Evolutionary conservation across 2,797 vertebrate species (phyloP).

Genomic region (Pteronotus mesoamericanus): DNA sequence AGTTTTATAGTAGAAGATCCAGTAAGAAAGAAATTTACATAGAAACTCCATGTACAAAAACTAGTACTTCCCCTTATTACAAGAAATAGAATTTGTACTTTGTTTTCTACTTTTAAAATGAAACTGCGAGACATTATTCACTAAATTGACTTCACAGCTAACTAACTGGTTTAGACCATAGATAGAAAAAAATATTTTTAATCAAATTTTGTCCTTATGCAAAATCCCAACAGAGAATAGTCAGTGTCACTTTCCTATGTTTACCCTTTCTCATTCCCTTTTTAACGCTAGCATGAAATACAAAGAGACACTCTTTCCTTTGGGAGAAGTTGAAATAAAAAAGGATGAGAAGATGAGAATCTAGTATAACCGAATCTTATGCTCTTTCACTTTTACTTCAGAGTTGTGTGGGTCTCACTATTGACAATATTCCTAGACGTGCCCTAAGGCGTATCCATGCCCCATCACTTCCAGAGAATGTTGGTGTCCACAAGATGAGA

Average conservation of each 20-base stretch:
- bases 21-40: not conserved
- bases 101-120: not conserved
- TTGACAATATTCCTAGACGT: too few species aligned
- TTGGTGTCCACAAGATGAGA: not conserved
- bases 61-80: accelerated
- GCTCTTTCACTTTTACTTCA: not conserved
- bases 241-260: not conserved
- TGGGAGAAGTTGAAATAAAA: not conserved
- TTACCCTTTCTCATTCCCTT: not conserved
- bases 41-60: not conserved
- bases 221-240: not conserved
- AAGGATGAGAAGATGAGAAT: not conserved
- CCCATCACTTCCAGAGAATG: not conserved
- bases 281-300: not conserved
- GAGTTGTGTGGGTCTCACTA: not conserved
- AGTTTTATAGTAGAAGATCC: not conserved
- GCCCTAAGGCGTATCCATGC: not conserved
- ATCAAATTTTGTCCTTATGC: not conserved
- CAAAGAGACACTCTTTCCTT: not conserved
- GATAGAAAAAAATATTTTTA: not conserved
- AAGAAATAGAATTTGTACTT: not conserved
- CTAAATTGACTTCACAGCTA: not conserved
- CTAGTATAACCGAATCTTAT: not conserved
- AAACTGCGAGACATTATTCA: not conserved
- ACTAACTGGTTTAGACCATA: not conserved